Evolutionary conservation across 2,888 invertebrate genomes (phyloP), one percentile per base, ranked within the genome.

Genomic region (Nemotelus pantherinus): DNA sequence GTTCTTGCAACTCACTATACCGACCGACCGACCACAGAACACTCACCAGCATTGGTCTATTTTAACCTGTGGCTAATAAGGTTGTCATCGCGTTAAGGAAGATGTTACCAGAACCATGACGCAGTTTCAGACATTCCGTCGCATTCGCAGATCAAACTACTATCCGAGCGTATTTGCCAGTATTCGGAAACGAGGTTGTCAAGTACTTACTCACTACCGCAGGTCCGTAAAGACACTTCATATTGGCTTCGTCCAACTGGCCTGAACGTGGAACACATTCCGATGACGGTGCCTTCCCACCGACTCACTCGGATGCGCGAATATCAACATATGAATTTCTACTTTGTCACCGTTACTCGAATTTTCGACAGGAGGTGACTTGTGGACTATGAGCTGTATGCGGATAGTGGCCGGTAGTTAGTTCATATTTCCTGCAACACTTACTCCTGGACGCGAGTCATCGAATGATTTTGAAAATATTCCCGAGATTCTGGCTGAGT

Each of bases 61-160:
- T 71, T 77, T 78, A 76, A 78, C 77, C 78, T 72, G 72, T 47
- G 76, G 76, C 64, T 78, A 78, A 78, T 72, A 72, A 67, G 67
- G 72, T 72, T 78, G 78, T 78, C 76, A 78, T 77, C 77, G 48
- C 65, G 76, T 47, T 58, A 72, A 72, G 48, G 58, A 72, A 72
- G 58, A 72, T 57, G 72, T 72, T 57, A 57, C 71, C 55, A n/a
- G 44, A 53, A 72, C 41, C 58, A 72, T 72, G 72, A 72, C 58
- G 25, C 47, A 47, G 70, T 70, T 53, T 68, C 53, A 68, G 68
- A 68, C 68, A 57, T 57, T 57, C 57, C 71, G 57, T 57, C 45
- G 57, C 55, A 57, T 47, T 2, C 58, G 43, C 7, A 71, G 47
- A 57, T n/a, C 7, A 39, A 72, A 57, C 58, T 25, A 25, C 25